phyloP scores from a whole-genome alignment of 2,888 invertebrate genomes.

The Drosophila birchii region DNA sequence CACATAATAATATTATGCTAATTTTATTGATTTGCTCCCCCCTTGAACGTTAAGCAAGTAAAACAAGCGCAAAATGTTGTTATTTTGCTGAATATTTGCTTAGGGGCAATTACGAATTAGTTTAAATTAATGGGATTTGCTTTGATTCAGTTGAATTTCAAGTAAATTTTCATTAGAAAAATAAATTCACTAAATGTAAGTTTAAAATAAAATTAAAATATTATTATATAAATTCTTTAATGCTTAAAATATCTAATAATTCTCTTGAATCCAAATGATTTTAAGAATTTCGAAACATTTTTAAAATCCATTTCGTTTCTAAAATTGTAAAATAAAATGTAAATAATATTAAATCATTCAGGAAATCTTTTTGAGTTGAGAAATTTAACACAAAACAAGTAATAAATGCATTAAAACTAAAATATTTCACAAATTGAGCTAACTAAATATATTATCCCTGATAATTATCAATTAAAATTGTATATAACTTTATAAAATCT shows the following conservation, averaged over 20 bases:
- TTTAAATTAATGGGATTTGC: not conserved
- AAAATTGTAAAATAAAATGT: not conserved
- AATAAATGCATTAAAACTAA: not conserved
- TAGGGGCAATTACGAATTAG: conserved; percentile 14
- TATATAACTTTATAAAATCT: not conserved
- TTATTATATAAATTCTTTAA: no score
- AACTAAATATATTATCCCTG: not conserved
- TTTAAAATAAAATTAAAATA: no score
- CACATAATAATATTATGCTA: conserved; percentile 71
- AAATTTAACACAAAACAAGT: not conserved
- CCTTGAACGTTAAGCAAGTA: conserved; percentile 11
- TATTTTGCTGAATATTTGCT: conserved; percentile 12
- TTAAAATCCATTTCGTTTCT: not conserved
- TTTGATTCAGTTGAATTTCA: not conserved
- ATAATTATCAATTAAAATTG: not conserved
- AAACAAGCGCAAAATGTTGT: conserved; percentile 23
- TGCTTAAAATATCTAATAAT: not conserved
- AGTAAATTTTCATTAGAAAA: no score
- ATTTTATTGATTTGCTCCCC: conserved; percentile 71
- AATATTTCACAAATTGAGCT: no score
- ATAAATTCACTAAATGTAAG: no score
- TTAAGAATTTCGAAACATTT: not conserved
- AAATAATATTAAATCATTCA: not conserved
- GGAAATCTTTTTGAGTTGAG: not conserved
- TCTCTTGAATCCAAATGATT: not conserved